Conservation (phyloP, 2,888 invertebrate genomes). For the Athripsodes cinereus region DNA sequence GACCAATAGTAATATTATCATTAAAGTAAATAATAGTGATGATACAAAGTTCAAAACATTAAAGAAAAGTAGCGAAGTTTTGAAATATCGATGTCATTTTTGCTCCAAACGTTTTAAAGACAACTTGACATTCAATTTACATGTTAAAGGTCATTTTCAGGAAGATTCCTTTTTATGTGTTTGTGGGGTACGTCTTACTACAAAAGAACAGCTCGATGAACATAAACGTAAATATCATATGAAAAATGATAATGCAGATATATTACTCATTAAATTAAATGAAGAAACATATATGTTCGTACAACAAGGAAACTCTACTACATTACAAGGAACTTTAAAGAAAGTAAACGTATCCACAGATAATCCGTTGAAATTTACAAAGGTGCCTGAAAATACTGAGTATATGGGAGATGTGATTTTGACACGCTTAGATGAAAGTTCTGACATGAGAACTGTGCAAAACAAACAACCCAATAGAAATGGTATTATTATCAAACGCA, state of each 20-base stretch:
- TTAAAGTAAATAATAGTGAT: background rate
- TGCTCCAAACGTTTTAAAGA: slow-evolving; percentile 1
- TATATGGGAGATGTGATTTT: background rate
- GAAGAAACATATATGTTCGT: background rate
- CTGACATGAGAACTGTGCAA: background rate
- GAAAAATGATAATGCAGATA: background rate
- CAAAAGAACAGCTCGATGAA: slow-evolving; percentile 2
- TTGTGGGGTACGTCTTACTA: slow-evolving; percentile 7
- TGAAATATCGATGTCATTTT: slow-evolving; percentile 11
- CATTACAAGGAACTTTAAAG: background rate
- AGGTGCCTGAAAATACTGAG: background rate
- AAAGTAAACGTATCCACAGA: background rate
- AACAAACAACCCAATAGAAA: background rate
- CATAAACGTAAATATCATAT: slow-evolving; percentile 1
- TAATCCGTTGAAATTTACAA: background rate
- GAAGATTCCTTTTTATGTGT: slow-evolving; percentile 12
- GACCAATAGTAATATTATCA: background rate
- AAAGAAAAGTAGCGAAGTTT: too few species aligned
- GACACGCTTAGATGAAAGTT: background rate
- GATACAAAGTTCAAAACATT: too few species aligned
- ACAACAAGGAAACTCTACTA: background rate
- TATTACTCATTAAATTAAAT: background rate
- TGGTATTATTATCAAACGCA: background rate
- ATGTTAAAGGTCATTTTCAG: slow-evolving; percentile 15
- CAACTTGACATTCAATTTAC: slow-evolving; percentile 3